These are phyloP conservation scores for Halictus quadricinctus DNA, from an alignment of 2,888 invertebrate genomes.

Conservation along the genomic window DNA sequence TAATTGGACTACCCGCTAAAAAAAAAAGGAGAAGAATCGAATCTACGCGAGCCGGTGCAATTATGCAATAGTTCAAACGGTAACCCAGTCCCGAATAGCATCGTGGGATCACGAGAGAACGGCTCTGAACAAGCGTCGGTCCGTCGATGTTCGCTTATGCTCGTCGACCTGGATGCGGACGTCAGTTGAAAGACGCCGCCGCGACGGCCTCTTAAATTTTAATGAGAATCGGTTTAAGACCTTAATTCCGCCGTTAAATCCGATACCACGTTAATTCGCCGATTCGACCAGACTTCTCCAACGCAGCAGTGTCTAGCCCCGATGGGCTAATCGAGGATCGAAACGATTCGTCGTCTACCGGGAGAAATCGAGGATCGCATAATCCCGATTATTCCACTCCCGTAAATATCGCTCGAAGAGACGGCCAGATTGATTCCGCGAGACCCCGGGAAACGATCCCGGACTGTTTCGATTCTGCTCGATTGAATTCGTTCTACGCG, in stretches of 20 bases:
- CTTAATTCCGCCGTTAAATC: conserved; percentile 59
- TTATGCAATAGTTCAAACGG: neutral
- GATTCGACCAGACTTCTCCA: conserved; percentile 19
- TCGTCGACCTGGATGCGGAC: neutral
- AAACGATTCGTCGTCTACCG: neutral
- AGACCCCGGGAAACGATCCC: neutral
- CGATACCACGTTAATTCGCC: conserved; percentile 60
- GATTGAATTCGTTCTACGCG: neutral
- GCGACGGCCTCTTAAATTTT: conserved; percentile 54
- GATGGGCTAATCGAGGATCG: conserved; percentile 44
- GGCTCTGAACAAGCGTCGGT: neutral
- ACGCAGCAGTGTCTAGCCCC: neutral
- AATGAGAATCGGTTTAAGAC: conserved; percentile 62
- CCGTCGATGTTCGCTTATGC: neutral
- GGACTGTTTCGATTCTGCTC: conserved; percentile 3
- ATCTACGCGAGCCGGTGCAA: neutral
- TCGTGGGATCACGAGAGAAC: neutral
- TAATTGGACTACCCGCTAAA: neutral
- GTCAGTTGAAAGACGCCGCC: conserved; percentile 15
- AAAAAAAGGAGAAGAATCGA: neutral
- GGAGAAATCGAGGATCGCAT: conserved; percentile 2
- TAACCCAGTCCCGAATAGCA: neutral
- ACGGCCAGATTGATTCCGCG: conserved; percentile 16
- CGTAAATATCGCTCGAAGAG: conserved; percentile 17
- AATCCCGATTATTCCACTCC: conserved; percentile 25